A percentile compares a stretch with the other conserved stretches of the same genome.
Conservation (phyloP, 2,888 invertebrate genomes). For the Carpatolechia fugitivella region DNA sequence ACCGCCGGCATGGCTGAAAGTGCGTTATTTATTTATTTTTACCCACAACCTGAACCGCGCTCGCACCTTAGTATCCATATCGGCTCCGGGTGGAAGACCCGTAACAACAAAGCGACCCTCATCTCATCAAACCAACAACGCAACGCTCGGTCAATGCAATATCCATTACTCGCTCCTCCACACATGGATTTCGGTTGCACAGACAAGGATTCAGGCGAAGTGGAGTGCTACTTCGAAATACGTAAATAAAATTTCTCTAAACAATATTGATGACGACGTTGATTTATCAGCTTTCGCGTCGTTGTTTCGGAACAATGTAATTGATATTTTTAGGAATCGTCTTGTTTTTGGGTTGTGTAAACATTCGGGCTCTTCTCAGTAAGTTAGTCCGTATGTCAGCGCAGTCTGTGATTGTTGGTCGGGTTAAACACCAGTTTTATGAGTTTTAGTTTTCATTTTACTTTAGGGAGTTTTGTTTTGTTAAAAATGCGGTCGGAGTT, state of each 20-base stretch:
- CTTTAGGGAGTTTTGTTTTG: slow-evolving; percentile 17
- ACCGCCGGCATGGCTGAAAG: slow-evolving; percentile 63
- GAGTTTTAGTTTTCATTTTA: slow-evolving; percentile 42
- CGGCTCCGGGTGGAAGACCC: slow-evolving; percentile 67
- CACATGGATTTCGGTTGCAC: slow-evolving; percentile 82
- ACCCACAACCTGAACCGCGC: slow-evolving; percentile 54
- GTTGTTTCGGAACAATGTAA: slow-evolving; percentile 70
- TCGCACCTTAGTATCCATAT: slow-evolving; percentile 64
- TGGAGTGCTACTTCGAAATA: slow-evolving; percentile 85
- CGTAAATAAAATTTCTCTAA: slow-evolving; percentile 73
- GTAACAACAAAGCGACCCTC: slow-evolving; percentile 29
- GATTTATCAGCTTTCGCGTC: slow-evolving; percentile 61
- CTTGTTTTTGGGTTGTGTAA: slow-evolving; percentile 76
- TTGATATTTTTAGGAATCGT: slow-evolving; percentile 77
- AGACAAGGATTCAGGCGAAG: slow-evolving; percentile 83
- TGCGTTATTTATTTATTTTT: slow-evolving; percentile 74
- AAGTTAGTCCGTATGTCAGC: slow-evolving; percentile 65
- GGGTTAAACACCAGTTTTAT: slow-evolving; percentile 54
- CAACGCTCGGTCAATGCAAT: slow-evolving; percentile 33
- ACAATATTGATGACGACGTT: slow-evolving; percentile 56
- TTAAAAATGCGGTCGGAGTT: slow-evolving; percentile 59
- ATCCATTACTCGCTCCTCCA: slow-evolving; percentile 21
- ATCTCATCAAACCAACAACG: slow-evolving; percentile 40
- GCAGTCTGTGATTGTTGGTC: slow-evolving; percentile 61
- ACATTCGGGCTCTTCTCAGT: slow-evolving; percentile 67